Evolutionary conservation across 2,113 vertebrate species (phyloP), one percentile per base, ranked within the genome.

Genomic region (Passerina amoena): DNA sequence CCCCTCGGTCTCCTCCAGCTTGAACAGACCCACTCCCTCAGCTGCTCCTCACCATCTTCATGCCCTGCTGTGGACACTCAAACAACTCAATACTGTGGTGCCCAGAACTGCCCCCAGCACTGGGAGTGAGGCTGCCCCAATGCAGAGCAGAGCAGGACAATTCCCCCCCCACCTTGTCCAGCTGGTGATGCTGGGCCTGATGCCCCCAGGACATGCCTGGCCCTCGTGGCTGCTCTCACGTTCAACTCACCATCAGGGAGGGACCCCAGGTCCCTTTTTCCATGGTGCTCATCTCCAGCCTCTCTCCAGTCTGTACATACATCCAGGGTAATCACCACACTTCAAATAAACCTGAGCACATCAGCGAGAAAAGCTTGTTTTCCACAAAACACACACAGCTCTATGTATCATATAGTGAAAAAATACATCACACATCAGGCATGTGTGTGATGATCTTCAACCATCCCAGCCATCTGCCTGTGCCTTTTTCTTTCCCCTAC

Each of bases 101-200:
- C 50, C 42, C 50, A 40, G 33, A 64, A 33, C 22, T 33, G 59
- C 10, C 44, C 65, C 37, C 59, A 72, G 27, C 33, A 33, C 28
- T 51, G 3, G 10, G 44, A 27, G 14, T 28, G 23, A 50, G 31
- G 59, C 21, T 2, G 1, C 27, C 42, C 31, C 59, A 63, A 0
- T 0, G 12, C 56, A 79, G 45, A 61, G 37, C 27, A 61, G 64
- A 35, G 75, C 35, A 8, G 76, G 59, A 73, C 59, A 59, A 11
- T 44, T 15, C 13, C 22, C 27, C 22, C 27, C 6, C 1, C 38
- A 3, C 40, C 56, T 21, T 21, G 7, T 21, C 57, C 0, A 0
- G 25, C 24, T 53, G 45, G 14, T 2, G 0, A 40, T 42, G 42
- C 50, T 35, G 30, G 17, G 6, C 24, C n/a, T 35, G 59, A 20